Conservation (phyloP, 23 tunicate genomes). For the Styela clava region DNA sequence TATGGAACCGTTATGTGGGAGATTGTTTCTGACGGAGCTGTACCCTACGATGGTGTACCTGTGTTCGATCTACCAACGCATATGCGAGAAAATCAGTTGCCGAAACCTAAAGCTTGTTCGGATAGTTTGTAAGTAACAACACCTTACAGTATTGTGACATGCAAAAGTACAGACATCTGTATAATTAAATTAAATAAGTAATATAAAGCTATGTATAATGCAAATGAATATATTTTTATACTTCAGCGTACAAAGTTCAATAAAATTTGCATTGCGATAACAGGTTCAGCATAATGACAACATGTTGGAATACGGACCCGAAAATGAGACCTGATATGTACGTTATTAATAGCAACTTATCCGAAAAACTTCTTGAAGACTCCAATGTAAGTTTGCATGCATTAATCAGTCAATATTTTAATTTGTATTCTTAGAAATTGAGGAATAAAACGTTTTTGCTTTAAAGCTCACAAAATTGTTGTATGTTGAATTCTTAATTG, state of each 20-base stretch:
- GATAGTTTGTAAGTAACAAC: slow-evolving; percentile 52
- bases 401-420: no score
- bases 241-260: no score
- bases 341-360: slow-evolving; percentile 34
- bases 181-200: no score
- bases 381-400: slow-evolving; percentile 53
- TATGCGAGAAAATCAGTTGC: slow-evolving; percentile 30
- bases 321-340: slow-evolving; percentile 63
- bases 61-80: slow-evolving; percentile 19
- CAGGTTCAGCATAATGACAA: slow-evolving; percentile 62
- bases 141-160: neutral
- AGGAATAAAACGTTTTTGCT: no score
- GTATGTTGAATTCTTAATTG: no score
- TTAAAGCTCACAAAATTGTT: no score
- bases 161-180: no score
- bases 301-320: slow-evolving; percentile 69
- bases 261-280: no score
- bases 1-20: slow-evolving; percentile 92
- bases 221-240: no score
- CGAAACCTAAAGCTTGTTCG: slow-evolving; percentile 59
- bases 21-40: slow-evolving; percentile 55
- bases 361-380: slow-evolving; percentile 56
- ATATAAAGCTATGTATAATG: no score
- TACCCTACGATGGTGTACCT: slow-evolving; percentile 51
- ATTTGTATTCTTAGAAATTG: no score